Conservation (phyloP, 2,797 vertebrate species). For the Epinephelus awoara region DNA sequence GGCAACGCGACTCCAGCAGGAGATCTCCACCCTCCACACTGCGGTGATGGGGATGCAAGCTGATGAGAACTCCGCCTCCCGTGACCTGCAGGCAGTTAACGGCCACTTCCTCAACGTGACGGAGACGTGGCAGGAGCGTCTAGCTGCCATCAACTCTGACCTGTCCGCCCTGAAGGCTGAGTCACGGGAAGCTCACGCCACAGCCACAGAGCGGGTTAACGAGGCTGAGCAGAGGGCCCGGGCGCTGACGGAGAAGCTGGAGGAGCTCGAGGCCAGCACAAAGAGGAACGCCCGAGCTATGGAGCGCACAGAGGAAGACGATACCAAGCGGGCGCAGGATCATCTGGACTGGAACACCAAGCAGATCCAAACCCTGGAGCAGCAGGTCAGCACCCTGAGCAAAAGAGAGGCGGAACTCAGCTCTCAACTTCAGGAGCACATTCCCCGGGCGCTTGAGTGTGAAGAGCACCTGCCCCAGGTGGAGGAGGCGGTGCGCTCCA, state of each 20-base stretch:
- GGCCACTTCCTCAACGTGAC: constrained; percentile 89
- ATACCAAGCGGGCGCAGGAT: constrained; percentile 82
- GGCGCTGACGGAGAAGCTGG: constrained; percentile 85
- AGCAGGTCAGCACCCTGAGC: constrained; percentile 78
- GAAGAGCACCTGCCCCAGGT: constrained; percentile 88
- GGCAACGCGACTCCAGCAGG: constrained; percentile 87
- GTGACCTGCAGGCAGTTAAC: constrained; percentile 86
- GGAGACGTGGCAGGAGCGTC: constrained; percentile 86
- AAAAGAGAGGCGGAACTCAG: constrained; percentile 81
- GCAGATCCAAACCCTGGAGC: constrained; percentile 85
- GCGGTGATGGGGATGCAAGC: constrained; percentile 83
- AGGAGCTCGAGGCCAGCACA: constrained; percentile 93
- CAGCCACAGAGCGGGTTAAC: constrained; percentile 89
- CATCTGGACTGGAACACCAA: constrained; percentile 87
- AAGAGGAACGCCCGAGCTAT: constrained; percentile 89
- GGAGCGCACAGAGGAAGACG: constrained; percentile 92
- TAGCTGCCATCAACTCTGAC: constrained; percentile 83
- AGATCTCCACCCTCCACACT: constrained; percentile 86
- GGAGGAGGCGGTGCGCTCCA: constrained; percentile 90
- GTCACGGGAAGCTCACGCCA: constrained; percentile 86
- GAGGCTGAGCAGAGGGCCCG: constrained; percentile 88
- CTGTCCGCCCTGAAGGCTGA: constrained; percentile 87
- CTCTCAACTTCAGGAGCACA: constrained; percentile 83
- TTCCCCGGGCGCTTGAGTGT: constrained; percentile 88
- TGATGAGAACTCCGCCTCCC: constrained; percentile 84